Conservation (phyloP, 2,797 vertebrate species). For the Netta rufina region DNA sequence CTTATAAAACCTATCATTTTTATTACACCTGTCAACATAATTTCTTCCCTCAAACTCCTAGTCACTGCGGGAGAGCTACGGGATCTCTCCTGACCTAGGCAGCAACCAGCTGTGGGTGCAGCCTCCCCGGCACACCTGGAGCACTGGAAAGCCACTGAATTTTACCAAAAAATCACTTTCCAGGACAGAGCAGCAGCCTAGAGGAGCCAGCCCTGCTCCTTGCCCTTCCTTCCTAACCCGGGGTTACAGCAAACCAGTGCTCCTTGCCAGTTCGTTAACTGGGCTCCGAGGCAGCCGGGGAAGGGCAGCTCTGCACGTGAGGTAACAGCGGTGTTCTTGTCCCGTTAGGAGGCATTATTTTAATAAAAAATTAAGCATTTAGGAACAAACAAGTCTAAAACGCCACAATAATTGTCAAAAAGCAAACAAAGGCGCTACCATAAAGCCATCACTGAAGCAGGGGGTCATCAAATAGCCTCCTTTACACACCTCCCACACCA, state of each 20-base stretch:
- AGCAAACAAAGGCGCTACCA: rapidly evolving
- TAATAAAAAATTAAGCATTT: background rate
- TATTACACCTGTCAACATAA: background rate
- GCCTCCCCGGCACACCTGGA: background rate
- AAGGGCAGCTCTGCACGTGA: rapidly evolving
- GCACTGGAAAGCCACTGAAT: background rate
- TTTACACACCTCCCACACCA: rapidly evolving
- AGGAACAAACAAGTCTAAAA: background rate
- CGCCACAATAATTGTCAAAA: rapidly evolving
- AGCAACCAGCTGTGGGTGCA: background rate
- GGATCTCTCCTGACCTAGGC: rapidly evolving
- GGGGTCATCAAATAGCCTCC: rapidly evolving
- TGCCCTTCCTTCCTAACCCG: background rate
- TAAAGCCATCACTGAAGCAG: rapidly evolving
- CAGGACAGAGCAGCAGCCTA: background rate
- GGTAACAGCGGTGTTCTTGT: rapidly evolving
- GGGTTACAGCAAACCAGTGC: rapidly evolving
- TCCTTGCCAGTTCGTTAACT: background rate
- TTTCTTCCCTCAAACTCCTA: background rate
- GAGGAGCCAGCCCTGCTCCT: too few species aligned
- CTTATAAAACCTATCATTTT: background rate
- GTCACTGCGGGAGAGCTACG: rapidly evolving
- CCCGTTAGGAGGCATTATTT: background rate
- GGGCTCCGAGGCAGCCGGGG: background rate
- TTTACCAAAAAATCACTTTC: background rate